A percentile compares a stretch with the other conserved stretches of the same genome.
These are phyloP conservation scores for Hemiscyllium ocellatum DNA, from an alignment of 2,113 vertebrate species.

Conservation along the genomic window DNA sequence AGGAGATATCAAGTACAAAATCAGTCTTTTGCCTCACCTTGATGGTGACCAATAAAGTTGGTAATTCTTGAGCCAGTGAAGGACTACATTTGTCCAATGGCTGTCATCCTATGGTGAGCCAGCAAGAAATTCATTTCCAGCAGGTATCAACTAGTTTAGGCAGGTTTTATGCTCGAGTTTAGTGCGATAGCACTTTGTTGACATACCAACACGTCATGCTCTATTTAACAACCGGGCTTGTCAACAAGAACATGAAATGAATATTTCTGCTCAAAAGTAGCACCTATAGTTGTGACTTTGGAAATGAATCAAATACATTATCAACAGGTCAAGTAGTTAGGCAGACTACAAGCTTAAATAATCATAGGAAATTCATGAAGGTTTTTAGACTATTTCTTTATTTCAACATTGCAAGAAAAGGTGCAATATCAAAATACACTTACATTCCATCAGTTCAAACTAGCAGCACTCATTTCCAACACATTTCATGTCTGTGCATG, in stretches of 20 bases:
- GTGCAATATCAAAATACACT: neutral
- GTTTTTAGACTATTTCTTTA: neutral
- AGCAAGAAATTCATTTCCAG: neutral
- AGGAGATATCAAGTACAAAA: neutral
- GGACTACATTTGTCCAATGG: neutral
- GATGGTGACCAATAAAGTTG: neutral
- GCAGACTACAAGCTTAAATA: neutral
- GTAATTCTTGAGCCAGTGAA: neutral
- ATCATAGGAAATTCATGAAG: neutral
- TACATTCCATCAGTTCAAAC: slow-evolving; percentile 10
- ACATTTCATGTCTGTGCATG: neutral
- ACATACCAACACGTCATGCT: neutral
- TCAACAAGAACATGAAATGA: neutral
- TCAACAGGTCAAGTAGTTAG: neutral
- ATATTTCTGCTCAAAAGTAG: neutral
- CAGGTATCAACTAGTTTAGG: neutral
- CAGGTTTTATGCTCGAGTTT: neutral
- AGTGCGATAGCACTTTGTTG: neutral
- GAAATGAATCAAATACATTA: neutral
- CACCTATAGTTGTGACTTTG: neutral
- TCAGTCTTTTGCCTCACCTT: neutral
- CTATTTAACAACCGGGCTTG: neutral
- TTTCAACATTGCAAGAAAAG: neutral
- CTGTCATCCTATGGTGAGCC: neutral
- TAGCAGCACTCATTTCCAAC: neutral